These are phyloP conservation scores for Mesoclemmys tuberculata DNA, from an alignment of 2,113 vertebrate genomes.

Conservation along the genomic window DNA sequence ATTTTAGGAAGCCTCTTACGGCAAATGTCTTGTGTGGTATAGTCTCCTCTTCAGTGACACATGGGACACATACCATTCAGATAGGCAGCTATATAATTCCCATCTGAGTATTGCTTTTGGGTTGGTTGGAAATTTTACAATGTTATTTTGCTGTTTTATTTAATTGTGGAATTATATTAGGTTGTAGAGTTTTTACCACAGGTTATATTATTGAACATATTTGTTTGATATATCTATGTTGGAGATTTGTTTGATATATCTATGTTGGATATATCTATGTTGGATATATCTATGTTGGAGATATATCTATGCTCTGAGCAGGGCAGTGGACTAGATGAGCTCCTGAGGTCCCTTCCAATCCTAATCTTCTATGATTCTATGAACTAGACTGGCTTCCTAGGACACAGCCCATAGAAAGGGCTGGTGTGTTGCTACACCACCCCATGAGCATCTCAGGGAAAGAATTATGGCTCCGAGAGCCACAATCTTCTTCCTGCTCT, in stretches of 20 bases:
- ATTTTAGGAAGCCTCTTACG: not conserved
- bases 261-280: not conserved
- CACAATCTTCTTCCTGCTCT: not conserved
- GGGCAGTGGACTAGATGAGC: too few species aligned
- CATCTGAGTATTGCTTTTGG: not conserved
- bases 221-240: not conserved
- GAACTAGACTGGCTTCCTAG: not conserved
- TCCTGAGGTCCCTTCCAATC: too few species aligned
- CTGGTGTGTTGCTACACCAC: not conserved
- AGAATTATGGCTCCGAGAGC: not conserved
- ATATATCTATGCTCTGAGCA: not conserved
- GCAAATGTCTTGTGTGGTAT: fast-evolving
- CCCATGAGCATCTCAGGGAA: not conserved
- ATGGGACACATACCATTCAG: not conserved
- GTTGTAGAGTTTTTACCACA: not conserved
- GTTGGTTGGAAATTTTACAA: not conserved
- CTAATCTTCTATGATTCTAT: too few species aligned
- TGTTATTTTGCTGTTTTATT: not conserved
- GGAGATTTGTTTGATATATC: not conserved
- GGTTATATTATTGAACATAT: not conserved
- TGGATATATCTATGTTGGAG: not conserved
- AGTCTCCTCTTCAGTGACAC: not conserved
- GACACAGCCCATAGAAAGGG: not conserved
- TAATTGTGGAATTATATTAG: not conserved
- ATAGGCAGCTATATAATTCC: not conserved